Base-by-base conservation (phyloP, 2,113 vertebrate species). In the Chascanopsetta lugubris region DNA sequence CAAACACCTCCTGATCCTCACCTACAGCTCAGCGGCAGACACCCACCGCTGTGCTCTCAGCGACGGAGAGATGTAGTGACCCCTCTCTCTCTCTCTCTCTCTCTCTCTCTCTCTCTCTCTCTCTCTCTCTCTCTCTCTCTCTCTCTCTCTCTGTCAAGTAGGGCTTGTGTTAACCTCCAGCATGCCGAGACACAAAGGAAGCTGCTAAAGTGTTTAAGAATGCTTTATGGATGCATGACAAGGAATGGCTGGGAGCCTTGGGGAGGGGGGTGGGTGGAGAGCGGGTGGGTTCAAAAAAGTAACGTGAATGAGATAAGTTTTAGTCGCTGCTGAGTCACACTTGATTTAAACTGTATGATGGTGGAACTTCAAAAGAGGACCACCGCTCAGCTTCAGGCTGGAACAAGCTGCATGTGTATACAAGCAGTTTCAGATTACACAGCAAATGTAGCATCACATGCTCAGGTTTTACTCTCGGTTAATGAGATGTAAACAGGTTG, bases 1-100 rank as follows among this genome's bases (percentile, higher is more conserved):
- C 89, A 91, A 90, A 92, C 89, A 93, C 87, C 85, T 84, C 85
- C 77, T 88, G 88, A 90, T 90, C 88, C 85, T 90, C 89, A 91
- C 90, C 91, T 90, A 90, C 82, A 84, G 78, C 86, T 84, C 79
- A 79, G 84, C 65, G 69, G 80, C 89, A 88, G 87, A 91, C 91
- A 84, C 87, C 86, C 69, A 87, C 87, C 53, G 83, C 86, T 84
- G 86, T 79, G 76, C 69, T 82, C 81, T 69, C 67, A 80, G 78
- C 83, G 67, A 65, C 83, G 89, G 88, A 91, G 90, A 90, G 88
- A 88, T 91, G 89, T 90, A 88, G 86, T 83, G 86, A 83, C 61
- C 22, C 67, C 22, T 59, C 53, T 58, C 40, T 61, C 60, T 74
- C 55, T 15, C 66, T 10, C 66, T 12, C 53, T 67, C 32, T 49